Evolutionary conservation across 2,888 invertebrate genomes (phyloP).

Genomic region (Cybosia mesomella): DNA sequence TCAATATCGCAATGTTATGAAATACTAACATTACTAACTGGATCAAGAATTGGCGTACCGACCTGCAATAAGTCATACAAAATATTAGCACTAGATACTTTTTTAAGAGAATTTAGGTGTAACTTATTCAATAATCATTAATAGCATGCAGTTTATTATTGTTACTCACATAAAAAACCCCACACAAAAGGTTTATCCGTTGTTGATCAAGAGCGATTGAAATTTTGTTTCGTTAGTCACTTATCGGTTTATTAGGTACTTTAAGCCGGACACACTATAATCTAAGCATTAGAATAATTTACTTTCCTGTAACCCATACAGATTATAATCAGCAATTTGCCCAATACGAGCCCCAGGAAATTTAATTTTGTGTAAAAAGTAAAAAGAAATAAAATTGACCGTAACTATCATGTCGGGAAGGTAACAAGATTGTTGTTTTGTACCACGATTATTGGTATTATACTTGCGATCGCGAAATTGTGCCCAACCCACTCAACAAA

Average conservation of each 20-base stretch:
- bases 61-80: constrained; percentile 63
- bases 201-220: constrained; percentile 33
- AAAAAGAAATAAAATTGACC: constrained; percentile 73
- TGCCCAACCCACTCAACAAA: constrained; percentile 42
- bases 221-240: constrained; percentile 37
- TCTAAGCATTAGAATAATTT: constrained; percentile 61
- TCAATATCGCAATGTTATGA: constrained; percentile 79
- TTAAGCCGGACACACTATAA: constrained; percentile 46
- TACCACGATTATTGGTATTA: constrained; percentile 62
- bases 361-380: constrained; percentile 65
- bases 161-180: neutral
- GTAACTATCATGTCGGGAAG: constrained; percentile 75
- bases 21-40: constrained; percentile 66
- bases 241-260: constrained; percentile 38
- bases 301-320: constrained; percentile 59
- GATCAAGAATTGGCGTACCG: constrained; percentile 70
- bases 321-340: constrained; percentile 73
- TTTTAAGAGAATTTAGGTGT: constrained; percentile 26
- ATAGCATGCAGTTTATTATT: neutral
- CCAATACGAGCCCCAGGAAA: constrained; percentile 59
- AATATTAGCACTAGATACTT: constrained; percentile 53
- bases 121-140: constrained; percentile 17
- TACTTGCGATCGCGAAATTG: constrained; percentile 58
- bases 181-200: constrained; percentile 25
- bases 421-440: constrained; percentile 73